phyloP scores from a whole-genome alignment of 2,113 vertebrate genomes.

The Sinocyclocheilus anshuiensis region DNA sequence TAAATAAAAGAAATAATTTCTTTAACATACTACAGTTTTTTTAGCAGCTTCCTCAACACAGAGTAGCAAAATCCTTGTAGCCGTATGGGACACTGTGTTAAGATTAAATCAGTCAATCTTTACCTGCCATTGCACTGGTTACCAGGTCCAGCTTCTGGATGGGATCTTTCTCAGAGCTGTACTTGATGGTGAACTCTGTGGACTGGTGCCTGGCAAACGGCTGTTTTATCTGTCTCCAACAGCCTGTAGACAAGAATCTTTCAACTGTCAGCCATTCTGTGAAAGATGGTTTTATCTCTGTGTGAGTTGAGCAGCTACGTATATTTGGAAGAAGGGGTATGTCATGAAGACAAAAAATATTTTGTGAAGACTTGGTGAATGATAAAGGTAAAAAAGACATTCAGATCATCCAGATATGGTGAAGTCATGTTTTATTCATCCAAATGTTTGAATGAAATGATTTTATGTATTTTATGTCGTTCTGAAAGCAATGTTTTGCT shows the following conservation, averaged over 20 bases:
- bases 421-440: background rate
- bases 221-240: conserved; percentile 86
- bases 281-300: background rate
- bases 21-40: too few relatives aligned
- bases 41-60: background rate
- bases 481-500: too few relatives aligned
- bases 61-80: background rate
- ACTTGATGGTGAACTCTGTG: conserved; percentile 86
- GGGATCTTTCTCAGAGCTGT: conserved; percentile 80
- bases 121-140: conserved; percentile 83
- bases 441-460: background rate
- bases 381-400: background rate
- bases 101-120: background rate
- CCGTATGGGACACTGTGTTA: too few relatives aligned
- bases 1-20: too few relatives aligned
- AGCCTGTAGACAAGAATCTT: conserved; percentile 68
- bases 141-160: conserved; percentile 82
- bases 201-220: conserved; percentile 83
- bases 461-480: background rate
- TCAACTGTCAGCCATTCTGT: conserved; percentile 15
- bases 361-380: background rate
- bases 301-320: background rate
- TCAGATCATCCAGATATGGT: background rate
- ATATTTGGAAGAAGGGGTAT: background rate
- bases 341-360: background rate